Conservation (phyloP, 2,797 vertebrate species). For the Sphenopsis melanotis region DNA sequence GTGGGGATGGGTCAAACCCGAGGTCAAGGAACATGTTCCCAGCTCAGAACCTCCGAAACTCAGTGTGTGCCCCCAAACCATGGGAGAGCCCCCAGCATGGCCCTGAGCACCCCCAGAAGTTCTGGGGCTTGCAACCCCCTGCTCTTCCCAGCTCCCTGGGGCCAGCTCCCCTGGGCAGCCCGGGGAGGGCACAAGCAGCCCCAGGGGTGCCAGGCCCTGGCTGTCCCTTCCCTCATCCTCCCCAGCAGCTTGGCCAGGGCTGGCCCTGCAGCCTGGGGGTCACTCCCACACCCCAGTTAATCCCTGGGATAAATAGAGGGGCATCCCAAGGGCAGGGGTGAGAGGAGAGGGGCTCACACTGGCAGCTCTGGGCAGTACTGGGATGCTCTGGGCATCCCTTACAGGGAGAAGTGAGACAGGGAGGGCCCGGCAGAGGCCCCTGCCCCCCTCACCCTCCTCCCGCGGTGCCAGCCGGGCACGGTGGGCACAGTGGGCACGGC, state of each 20-base stretch:
- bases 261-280: neutral
- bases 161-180: neutral
- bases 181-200: rapidly evolving
- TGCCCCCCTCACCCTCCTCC: neutral
- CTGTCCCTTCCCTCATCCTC: neutral
- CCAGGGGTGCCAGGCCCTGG: rapidly evolving
- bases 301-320: rapidly evolving
- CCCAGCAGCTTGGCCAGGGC: rapidly evolving
- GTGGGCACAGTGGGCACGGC: too few species aligned
- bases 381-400: neutral
- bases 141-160: rapidly evolving
- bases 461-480: rapidly evolving
- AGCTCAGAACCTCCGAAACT: neutral
- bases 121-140: too few species aligned
- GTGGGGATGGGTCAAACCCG: neutral
- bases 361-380: rapidly evolving
- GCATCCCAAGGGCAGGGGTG: neutral
- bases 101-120: rapidly evolving
- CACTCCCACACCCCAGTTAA: neutral
- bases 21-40: neutral
- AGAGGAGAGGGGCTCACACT: rapidly evolving
- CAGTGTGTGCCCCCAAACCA: rapidly evolving
- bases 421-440: rapidly evolving
- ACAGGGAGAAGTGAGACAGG: rapidly evolving
- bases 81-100: rapidly evolving